A percentile compares a stretch with the other conserved stretches of the same genome.
Conservation (phyloP, 2,888 invertebrate species). For the Alcis repandata region DNA sequence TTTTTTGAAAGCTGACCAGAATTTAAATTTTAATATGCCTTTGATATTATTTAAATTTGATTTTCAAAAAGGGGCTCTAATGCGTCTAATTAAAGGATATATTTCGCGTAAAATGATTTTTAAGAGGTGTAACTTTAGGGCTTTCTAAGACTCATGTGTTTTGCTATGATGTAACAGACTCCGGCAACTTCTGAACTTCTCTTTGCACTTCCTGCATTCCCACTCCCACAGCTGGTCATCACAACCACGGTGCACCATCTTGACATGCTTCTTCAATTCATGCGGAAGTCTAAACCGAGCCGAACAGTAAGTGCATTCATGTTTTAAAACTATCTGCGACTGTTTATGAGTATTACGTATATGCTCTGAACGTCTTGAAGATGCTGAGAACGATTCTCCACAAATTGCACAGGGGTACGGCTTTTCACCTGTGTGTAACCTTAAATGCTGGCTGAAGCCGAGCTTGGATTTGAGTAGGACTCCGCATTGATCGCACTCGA, state of each 20-base stretch:
- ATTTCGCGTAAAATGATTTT: too few relatives aligned
- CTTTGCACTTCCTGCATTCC: constrained; percentile 65
- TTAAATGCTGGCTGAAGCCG: constrained; percentile 72
- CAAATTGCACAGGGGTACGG: constrained; percentile 73
- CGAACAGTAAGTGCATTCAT: constrained; percentile 68
- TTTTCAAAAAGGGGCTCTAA: too few relatives aligned
- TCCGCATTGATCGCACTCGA: constrained; percentile 68
- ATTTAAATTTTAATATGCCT: too few relatives aligned
- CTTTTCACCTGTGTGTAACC: constrained; percentile 75
- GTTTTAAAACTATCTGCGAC: constrained; percentile 57
- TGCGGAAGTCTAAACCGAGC: constrained; percentile 71
- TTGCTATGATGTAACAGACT: constrained; percentile 68
- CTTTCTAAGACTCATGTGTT: constrained; percentile 57
- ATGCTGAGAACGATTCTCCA: constrained; percentile 71
- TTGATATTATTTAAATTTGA: too few relatives aligned
- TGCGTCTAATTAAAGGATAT: too few relatives aligned
- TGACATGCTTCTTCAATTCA: constrained; percentile 65
- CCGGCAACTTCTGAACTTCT: constrained; percentile 67
- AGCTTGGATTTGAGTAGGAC: constrained; percentile 66
- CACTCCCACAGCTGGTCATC: constrained; percentile 49
- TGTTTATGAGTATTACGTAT: constrained; percentile 65
- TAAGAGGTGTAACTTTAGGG: not conserved
- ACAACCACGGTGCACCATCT: constrained; percentile 56
- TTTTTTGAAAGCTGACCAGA: too few relatives aligned
- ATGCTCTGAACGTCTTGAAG: constrained; percentile 75